Evolutionary conservation across 2,888 invertebrate genomes (phyloP).

Genomic region (Dromius quadrimaculatus): DNA sequence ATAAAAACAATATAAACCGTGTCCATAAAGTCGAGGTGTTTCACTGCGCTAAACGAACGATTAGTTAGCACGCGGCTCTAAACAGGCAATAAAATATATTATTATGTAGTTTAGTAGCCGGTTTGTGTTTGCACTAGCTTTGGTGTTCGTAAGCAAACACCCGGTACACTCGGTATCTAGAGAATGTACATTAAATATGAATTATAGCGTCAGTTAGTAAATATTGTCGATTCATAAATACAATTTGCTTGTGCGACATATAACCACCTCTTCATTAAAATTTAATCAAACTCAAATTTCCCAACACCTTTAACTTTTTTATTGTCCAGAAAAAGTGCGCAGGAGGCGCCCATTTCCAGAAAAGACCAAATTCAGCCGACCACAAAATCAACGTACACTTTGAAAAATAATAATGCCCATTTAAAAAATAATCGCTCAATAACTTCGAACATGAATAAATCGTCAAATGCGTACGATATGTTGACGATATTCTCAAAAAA

Average conservation of each 20-base stretch:
- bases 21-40: constrained; percentile 43
- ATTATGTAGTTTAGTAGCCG: constrained; percentile 51
- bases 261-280: too few relatives aligned
- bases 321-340: too few relatives aligned
- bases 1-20: constrained; percentile 47
- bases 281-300: too few relatives aligned
- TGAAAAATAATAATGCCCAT: too few relatives aligned
- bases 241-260: constrained; percentile 1
- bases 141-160: constrained; percentile 40
- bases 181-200: constrained; percentile 47
- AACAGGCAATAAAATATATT: constrained; percentile 50
- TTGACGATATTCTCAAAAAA: too few relatives aligned
- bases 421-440: too few relatives aligned
- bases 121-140: constrained; percentile 40
- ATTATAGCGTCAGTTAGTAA: constrained; percentile 46
- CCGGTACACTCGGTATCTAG: constrained; percentile 10
- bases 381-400: too few relatives aligned
- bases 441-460: too few relatives aligned
- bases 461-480: too few relatives aligned
- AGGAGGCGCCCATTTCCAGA: too few relatives aligned
- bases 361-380: too few relatives aligned
- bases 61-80: constrained; percentile 48
- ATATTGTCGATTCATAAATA: constrained; percentile 35
- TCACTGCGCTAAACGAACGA: constrained; percentile 44
- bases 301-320: too few relatives aligned